Evolutionary conservation across 2,888 invertebrate genomes (phyloP), one percentile per base, ranked within the genome.

Genomic region (Eupithecia subumbrata): DNA sequence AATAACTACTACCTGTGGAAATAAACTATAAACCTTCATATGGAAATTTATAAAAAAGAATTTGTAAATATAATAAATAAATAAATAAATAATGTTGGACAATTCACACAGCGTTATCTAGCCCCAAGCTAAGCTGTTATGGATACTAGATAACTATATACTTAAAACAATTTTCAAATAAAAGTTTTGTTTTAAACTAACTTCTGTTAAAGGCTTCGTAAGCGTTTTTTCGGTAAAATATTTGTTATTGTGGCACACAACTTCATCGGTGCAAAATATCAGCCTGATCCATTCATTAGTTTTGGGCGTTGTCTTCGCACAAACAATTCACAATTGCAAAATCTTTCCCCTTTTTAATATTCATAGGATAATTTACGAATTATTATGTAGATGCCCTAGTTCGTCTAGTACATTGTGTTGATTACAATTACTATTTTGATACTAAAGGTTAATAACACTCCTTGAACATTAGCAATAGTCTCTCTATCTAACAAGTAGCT

Each of bases 391-490:
- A 60, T 60, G 60, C 5, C 22, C 56, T 22, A 22, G 37, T 40
- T 22, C 12, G 37, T 40, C 40, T 40, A 40, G 9, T 40, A 40
- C 40, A 56, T 22, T 22, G 56, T 22, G 56, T 25, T 12, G 14
- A 60, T 60, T 60, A 14, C 22, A 60, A 56, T 56, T 22, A 56
- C 22, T 56, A 56, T 56, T 56, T 60, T 60, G 60, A 60, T 60
- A 60, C 60, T 60, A 60, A 60, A 60, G 60, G 60, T 60, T 60
- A 60, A 60, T 5, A 25, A 60, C 60, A 60, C 25, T 60, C 60
- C 25, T 60, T 60, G 12, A 60, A 12, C 60, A 60, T 60, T 5
- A 14, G 60, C 12, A 25, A 60, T 25, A 60, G 60, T 25, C 60
- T 25, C 60, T 25, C 14, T 25, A 60, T 56, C 25, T 22, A 22